Evolutionary conservation across 2,888 invertebrate species (phyloP), one percentile per base, ranked within the genome.

Genomic region (Tigriopus californicus): DNA sequence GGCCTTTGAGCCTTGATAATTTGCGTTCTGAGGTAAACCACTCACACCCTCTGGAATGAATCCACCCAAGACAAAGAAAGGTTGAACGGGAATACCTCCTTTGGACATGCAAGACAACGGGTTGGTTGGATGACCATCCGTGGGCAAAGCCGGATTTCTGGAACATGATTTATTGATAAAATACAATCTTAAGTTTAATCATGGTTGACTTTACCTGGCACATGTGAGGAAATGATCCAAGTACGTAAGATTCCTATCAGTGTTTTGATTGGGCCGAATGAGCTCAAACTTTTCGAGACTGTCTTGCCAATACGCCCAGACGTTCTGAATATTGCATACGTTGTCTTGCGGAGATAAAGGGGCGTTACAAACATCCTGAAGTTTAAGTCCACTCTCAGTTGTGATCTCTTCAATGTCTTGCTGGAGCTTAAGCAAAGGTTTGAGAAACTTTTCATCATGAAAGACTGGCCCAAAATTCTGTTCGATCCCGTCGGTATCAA

Each of bases 221-320:
- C 55, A 55, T 1, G 41, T 20, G 11, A 55, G 40, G 18, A 55
- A 41, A 40, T 55, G 55, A 22, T 55, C 55, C 22, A 55, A 18
- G 22, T 55, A 55, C 15, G 55, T 55, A 12, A 20, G 10, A 18
- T 41, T 55, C 11, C 41, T 20, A 3, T 12, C 25, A 11, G 22
- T 33, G 11, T 25, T 52, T 1, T 6, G 11, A 52, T 52, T 25
- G 1, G 2, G n/a, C n/a, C 52, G 15, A 2, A 25, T 64, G 24
- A 78, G 73, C 6, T 64, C 61, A 61, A 89, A 78, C 41, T 69
- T 74, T 0, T 76, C 75, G 6, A 76, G 62, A 67, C 79, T 77
- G 68, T 89, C 82, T 69, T 86, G 81, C 74, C 81, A 95, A 74
- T 90, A 98, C 49, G 94, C 92, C 80, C 91, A 85, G 42, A 88